Percentiles rank a stretch among this genome's conserved stretches.
These are phyloP conservation scores for Podotricha telesiphe DNA, from an alignment of 2,888 invertebrate species.

Conservation along the genomic window DNA sequence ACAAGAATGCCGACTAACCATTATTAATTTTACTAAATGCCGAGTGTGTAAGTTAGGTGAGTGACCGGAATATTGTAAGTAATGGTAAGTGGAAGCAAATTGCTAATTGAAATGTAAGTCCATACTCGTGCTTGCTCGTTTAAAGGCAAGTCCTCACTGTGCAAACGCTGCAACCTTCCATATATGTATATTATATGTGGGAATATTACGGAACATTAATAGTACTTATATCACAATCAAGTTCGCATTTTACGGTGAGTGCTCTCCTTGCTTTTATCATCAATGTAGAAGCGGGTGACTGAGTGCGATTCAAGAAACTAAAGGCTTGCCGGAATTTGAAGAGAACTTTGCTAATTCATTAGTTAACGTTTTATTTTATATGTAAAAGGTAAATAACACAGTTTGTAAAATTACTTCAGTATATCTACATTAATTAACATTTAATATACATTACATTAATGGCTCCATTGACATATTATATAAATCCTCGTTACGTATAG, in stretches of 20 bases:
- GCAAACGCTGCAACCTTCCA: conserved; percentile 21
- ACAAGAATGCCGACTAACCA: conserved; percentile 18
- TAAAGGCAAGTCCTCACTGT: conserved; percentile 37
- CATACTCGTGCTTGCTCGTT: conserved; percentile 42
- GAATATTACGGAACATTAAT: conserved; percentile 31
- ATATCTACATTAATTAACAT: too few relatives aligned
- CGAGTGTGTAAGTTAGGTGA: conserved; percentile 46
- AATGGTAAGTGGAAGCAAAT: conserved; percentile 47
- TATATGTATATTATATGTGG: conserved; percentile 26
- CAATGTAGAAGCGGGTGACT: conserved; percentile 32
- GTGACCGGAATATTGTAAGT: conserved; percentile 50
- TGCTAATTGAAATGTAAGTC: conserved; percentile 50
- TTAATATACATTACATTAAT: too few relatives aligned
- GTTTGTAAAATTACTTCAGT: too few relatives aligned
- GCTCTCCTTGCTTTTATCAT: conserved; percentile 23
- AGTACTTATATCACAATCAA: conserved; percentile 41
- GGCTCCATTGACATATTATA: too few relatives aligned
- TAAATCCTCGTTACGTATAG: too few relatives aligned
- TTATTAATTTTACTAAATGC: conserved; percentile 33
- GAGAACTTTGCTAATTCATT: conserved; percentile 18
- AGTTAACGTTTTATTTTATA: too few relatives aligned
- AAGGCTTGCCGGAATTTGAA: conserved; percentile 26
- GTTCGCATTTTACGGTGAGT: conserved; percentile 42
- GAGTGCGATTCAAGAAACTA: conserved; percentile 29
- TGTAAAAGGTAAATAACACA: too few relatives aligned